Percentiles rank a stretch among this genome's conserved stretches.
Evolutionary conservation across 2,797 vertebrate genomes (phyloP).

Genomic region (Pachyuromys duprasi): DNA sequence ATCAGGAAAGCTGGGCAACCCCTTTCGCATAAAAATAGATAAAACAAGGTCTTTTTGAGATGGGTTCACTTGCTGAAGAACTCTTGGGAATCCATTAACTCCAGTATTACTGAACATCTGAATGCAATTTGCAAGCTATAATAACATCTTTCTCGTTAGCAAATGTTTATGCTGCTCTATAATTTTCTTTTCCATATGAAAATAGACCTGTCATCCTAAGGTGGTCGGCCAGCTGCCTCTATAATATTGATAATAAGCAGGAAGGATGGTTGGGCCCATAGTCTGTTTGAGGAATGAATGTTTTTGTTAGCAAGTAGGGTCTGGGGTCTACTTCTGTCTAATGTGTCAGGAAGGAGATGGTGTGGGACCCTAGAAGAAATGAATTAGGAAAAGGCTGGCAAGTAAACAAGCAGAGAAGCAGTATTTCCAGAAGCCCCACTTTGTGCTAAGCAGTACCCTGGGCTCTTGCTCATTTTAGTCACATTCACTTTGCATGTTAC

Average conservation of each 20-base stretch:
- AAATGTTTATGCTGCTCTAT: conserved; percentile 82
- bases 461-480: background rate
- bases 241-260: conserved; percentile 68
- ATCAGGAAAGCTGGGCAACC: background rate
- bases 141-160: conserved; percentile 83
- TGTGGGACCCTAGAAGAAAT: background rate
- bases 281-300: background rate
- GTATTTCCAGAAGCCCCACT: background rate
- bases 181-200: conserved; percentile 84
- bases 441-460: background rate
- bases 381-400: background rate
- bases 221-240: conserved; percentile 71
- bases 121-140: conserved; percentile 82
- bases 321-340: background rate
- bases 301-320: background rate
- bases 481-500: background rate
- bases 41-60: conserved; percentile 47
- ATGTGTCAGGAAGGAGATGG: background rate
- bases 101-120: conserved; percentile 80
- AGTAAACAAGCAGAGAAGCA: background rate
- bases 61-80: conserved; percentile 63
- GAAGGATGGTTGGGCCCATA: conserved; percentile 9
- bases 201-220: conserved; percentile 82
- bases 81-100: conserved; percentile 77
- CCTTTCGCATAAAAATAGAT: conserved; percentile 40